These are phyloP conservation scores for Rhorus exstirpatorius DNA, from an alignment of 2,888 invertebrate species.

Conservation along the genomic window DNA sequence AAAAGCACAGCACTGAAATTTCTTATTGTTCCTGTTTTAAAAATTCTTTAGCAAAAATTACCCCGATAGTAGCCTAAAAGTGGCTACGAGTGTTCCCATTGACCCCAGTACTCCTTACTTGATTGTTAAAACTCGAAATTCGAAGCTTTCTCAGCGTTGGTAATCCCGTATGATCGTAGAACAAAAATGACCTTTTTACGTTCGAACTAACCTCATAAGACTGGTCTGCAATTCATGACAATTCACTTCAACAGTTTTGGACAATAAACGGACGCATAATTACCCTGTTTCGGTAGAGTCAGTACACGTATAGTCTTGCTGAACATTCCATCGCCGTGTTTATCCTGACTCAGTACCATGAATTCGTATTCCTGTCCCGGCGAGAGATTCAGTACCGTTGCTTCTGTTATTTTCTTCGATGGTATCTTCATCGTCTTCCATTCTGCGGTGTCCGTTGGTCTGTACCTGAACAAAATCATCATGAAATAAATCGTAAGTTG, in stretches of 20 bases:
- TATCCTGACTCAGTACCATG: slow-evolving; percentile 95
- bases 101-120: too few relatives aligned
- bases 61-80: too few relatives aligned
- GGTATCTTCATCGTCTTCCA: slow-evolving; percentile 94
- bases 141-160: too few relatives aligned
- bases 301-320: slow-evolving; percentile 93
- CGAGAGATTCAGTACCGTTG: slow-evolving; percentile 92
- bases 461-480: slow-evolving; percentile 87
- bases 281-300: slow-evolving; percentile 88
- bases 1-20: too few relatives aligned
- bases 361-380: slow-evolving; percentile 95
- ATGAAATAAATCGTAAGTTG: not conserved
- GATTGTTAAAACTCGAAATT: too few relatives aligned
- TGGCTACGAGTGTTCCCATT: too few relatives aligned
- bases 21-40: too few relatives aligned
- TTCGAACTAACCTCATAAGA: too few relatives aligned
- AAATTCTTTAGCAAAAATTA: too few relatives aligned
- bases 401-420: slow-evolving; percentile 91
- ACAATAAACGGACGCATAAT: not conserved
- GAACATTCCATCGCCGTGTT: slow-evolving; percentile 95
- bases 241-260: not conserved
- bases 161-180: too few relatives aligned
- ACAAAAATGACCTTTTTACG: too few relatives aligned
- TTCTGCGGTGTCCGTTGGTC: slow-evolving; percentile 91
- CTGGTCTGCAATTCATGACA: too few relatives aligned